phyloP scores from a whole-genome alignment of 2,888 invertebrate species.

The Leuctra nigra region DNA sequence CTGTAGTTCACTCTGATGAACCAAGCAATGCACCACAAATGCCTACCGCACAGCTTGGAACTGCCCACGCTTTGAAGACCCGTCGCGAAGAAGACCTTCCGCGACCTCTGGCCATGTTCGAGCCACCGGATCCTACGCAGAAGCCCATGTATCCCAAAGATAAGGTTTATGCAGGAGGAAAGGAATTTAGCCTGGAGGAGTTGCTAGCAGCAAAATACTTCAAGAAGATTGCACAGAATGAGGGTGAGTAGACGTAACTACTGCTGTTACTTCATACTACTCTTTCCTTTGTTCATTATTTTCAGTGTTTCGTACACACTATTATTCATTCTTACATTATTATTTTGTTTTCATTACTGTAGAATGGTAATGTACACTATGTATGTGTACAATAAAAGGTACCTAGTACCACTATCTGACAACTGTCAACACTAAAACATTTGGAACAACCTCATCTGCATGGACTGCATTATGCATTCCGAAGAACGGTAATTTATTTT shows the following conservation, averaged over 20 bases:
- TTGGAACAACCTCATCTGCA: too few species aligned
- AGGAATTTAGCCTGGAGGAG: constrained; percentile 74
- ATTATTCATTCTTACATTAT: too few species aligned
- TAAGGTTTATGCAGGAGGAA: constrained; percentile 52
- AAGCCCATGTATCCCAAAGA: constrained; percentile 63
- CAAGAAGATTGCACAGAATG: constrained; percentile 16
- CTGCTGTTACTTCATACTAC: too few species aligned
- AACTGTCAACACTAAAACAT: too few species aligned
- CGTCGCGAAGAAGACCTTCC: background rate
- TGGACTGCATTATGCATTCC: too few species aligned
- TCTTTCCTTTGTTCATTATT: too few species aligned
- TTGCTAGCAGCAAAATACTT: constrained; percentile 46
- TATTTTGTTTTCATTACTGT: too few species aligned
- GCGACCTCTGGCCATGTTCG: constrained; percentile 7
- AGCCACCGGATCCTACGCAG: constrained; percentile 49
- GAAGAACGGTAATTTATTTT: too few species aligned
- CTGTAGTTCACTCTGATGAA: constrained; percentile 6
- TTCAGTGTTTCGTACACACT: too few species aligned
- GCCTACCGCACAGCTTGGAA: background rate
- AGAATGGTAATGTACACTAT: too few species aligned
- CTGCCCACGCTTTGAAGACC: background rate
- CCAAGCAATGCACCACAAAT: background rate
- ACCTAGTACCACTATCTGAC: too few species aligned
- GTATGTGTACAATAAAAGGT: too few species aligned
- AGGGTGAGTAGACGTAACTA: background rate